Evolutionary conservation across 2,797 vertebrate species (phyloP).

Genomic region (Thripadectes ignobilis): DNA sequence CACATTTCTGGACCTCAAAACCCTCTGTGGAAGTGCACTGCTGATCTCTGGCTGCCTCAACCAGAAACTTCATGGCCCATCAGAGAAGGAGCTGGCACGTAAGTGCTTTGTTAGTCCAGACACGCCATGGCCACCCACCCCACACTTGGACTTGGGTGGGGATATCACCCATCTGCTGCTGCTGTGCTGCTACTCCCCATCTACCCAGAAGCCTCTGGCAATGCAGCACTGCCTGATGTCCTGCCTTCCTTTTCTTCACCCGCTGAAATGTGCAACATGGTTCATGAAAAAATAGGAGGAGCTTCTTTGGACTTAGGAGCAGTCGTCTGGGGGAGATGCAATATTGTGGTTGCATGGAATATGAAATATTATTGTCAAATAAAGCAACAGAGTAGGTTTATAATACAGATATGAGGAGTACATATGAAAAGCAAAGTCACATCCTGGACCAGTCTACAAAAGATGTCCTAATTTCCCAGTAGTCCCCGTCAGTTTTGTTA

Average conservation of each 20-base stretch:
- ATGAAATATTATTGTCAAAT: accelerated
- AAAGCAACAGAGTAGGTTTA: neutral
- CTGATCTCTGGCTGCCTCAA: neutral
- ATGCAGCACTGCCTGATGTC: neutral
- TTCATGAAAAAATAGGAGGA: neutral
- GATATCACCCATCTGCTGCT: neutral
- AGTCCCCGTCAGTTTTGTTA: neutral
- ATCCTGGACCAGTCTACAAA: neutral
- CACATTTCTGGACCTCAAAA: neutral
- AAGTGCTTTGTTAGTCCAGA: neutral
- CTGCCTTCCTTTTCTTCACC: neutral
- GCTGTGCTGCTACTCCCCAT: neutral
- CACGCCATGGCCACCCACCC: neutral
- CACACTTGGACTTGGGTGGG: neutral
- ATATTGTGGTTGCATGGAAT: accelerated
- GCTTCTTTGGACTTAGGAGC: neutral
- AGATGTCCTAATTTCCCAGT: neutral
- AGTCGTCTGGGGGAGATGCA: neutral
- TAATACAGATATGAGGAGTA: neutral
- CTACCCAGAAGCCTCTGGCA: neutral
- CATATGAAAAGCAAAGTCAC: neutral
- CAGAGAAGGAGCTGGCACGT: accelerated
- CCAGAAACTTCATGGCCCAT: neutral
- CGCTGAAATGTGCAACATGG: neutral
- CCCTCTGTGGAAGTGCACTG: neutral